Conservation (phyloP, 2,888 invertebrate species). For the Tenthredo notha region DNA sequence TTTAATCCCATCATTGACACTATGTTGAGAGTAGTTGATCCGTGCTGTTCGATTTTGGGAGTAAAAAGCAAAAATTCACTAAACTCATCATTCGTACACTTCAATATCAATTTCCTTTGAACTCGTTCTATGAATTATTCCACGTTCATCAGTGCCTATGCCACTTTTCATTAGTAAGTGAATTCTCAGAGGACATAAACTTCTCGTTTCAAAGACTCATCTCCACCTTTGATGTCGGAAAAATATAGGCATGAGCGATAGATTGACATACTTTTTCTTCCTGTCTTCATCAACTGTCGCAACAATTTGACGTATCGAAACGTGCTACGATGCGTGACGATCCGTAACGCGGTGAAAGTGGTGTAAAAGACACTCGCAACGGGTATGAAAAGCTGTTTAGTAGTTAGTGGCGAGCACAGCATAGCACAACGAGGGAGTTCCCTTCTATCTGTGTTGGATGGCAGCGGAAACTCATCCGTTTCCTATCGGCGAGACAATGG, state of each 20-base stretch:
- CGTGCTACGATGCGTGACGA: constrained; percentile 31
- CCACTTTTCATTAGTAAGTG: background rate
- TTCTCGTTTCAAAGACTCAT: background rate
- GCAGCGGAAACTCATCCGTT: constrained; percentile 47
- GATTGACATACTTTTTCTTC: background rate
- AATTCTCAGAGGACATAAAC: background rate
- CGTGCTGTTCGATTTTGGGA: background rate
- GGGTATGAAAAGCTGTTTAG: constrained; percentile 31
- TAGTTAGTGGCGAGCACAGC: constrained; percentile 18
- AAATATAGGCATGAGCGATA: background rate
- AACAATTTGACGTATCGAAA: constrained; percentile 43
- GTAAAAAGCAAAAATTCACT: background rate
- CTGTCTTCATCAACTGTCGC: constrained; percentile 2
- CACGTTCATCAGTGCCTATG: background rate
- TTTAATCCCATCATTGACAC: background rate
- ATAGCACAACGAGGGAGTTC: constrained; percentile 13
- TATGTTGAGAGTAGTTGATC: background rate
- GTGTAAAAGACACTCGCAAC: constrained; percentile 26
- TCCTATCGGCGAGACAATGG: constrained; percentile 44
- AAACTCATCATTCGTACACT: background rate
- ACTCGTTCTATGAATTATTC: background rate
- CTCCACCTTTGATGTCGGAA: background rate
- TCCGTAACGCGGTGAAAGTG: constrained; percentile 41
- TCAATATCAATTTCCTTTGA: background rate
- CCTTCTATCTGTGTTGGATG: background rate